Base-by-base conservation (phyloP, 2,888 invertebrate genomes). In the Branchinecta sandiegonensis region DNA sequence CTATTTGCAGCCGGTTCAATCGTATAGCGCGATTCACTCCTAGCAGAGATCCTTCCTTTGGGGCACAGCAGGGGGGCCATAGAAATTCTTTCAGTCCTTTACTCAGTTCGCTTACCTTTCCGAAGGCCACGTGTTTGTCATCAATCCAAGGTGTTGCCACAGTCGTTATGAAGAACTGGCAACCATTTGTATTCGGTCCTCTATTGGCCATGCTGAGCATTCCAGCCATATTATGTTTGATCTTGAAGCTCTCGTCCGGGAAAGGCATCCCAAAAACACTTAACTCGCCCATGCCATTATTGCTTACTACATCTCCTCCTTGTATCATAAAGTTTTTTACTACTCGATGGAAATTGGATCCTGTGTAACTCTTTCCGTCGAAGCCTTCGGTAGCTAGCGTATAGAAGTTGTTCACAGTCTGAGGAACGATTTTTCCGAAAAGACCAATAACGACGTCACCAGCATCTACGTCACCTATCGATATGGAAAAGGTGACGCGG, bases 81-180 rank as follows among this genome's bases (percentile, higher is more conserved):
- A n/a, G n/a, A n/a, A n/a, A n/a, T n/a, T n/a, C n/a, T n/a, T n/a
- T n/a, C n/a, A n/a, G n/a, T n/a, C n/a, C 63, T 37, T 65, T 46
- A 47, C 46, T 13, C 13, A n/a, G 13, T 12, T 66, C 11, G 66
- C 64, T 73, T 76, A 90, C 91, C 82, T 89, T 94, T 74, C 94
- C 94, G 77, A 94, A 89, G 17, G 92, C 87, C 1, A 90, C 89
- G 76, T 95, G 92, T 71, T 87, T 84, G 65, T 88, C 89, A 79
- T 95, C 89, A 71, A 95, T 78, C 94, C 94, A 94, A 1, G 88
- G 86, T 1, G 94, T 88, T 14, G 86, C 83, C 71, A 87, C 84
- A 1, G 89, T 88, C n/a, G 92, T 93, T 74, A 96, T 89, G 77
- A 94, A 88, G 79, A 95, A 95, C 78, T 95, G 95, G 73, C 92